Evolutionary conservation across 2,888 invertebrate species (phyloP).

Genomic region (Caenorhabditis sp.): DNA sequence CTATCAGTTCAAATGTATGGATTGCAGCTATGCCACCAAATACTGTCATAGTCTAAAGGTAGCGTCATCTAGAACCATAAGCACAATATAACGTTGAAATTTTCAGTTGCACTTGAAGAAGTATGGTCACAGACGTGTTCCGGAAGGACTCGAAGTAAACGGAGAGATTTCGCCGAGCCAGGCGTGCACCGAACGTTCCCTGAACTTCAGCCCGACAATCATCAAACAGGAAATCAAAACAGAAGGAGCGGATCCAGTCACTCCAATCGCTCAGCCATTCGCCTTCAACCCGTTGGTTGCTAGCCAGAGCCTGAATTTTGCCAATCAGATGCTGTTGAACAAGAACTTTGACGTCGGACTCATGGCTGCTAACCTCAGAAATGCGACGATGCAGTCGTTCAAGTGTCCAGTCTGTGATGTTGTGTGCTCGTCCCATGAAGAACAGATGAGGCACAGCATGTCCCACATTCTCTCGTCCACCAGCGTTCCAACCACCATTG

Average conservation of each 20-base stretch:
- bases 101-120: constrained; percentile 94
- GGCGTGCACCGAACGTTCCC: constrained; percentile 6
- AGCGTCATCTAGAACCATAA: not conserved
- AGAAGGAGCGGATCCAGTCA: constrained; percentile 12
- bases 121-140: constrained; percentile 88
- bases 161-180: constrained; percentile 81
- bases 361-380: constrained; percentile 34
- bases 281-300: constrained; percentile 58
- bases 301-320: constrained; percentile 60
- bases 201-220: constrained; percentile 19
- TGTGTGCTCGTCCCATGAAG: constrained; percentile 62
- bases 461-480: constrained; percentile 60
- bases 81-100: constrained; percentile 85
- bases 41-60: constrained; percentile 95
- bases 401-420: constrained; percentile 67
- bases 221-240: constrained; percentile 20
- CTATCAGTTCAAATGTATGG: constrained; percentile 86
- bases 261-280: constrained; percentile 49
- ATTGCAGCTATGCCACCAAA: constrained; percentile 96
- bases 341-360: constrained; percentile 38
- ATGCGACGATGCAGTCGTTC: constrained; percentile 21
- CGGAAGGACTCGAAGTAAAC: constrained; percentile 86
- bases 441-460: constrained; percentile 72
- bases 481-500: constrained; percentile 48
- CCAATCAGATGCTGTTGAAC: constrained; percentile 63